Percentiles rank a stretch among this genome's conserved stretches.
Evolutionary conservation across 2,797 vertebrate genomes (phyloP).

Genomic region (Lithobates sylvaticus): DNA sequence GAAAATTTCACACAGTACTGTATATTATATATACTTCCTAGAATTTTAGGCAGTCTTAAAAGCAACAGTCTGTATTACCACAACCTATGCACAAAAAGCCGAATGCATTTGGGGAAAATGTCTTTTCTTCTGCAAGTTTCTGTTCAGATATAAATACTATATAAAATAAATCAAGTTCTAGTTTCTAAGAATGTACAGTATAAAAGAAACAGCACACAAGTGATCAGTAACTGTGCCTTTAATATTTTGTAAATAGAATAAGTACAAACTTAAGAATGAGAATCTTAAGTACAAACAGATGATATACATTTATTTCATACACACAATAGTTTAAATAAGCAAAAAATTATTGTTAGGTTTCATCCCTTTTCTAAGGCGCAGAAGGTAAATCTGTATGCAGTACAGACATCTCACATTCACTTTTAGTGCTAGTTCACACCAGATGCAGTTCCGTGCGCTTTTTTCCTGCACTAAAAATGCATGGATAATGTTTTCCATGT

Average conservation of each 20-base stretch:
- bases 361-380: slow-evolving; percentile 66
- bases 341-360: slow-evolving; percentile 60
- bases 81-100: not conserved
- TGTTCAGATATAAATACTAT: not conserved
- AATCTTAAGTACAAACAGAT: slow-evolving; percentile 66
- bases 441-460: too few species aligned
- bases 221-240: slow-evolving; percentile 67
- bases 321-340: slow-evolving; percentile 64
- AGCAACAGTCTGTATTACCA: not conserved
- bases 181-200: not conserved
- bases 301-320: slow-evolving; percentile 67
- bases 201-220: slow-evolving; percentile 41
- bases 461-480: too few species aligned
- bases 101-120: not conserved
- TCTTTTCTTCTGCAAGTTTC: too few species aligned
- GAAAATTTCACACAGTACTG: too few species aligned
- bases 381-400: slow-evolving; percentile 65
- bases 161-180: not conserved
- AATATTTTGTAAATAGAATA: slow-evolving; percentile 67
- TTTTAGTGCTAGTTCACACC: not conserved
- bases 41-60: too few species aligned
- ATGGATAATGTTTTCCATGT: too few species aligned
- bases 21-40: too few species aligned
- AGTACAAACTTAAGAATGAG: too few species aligned
- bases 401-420: slow-evolving; percentile 56